Evolutionary conservation across 2,888 invertebrate genomes (phyloP), one percentile per base, ranked within the genome.

Genomic region (Fragum fragum): DNA sequence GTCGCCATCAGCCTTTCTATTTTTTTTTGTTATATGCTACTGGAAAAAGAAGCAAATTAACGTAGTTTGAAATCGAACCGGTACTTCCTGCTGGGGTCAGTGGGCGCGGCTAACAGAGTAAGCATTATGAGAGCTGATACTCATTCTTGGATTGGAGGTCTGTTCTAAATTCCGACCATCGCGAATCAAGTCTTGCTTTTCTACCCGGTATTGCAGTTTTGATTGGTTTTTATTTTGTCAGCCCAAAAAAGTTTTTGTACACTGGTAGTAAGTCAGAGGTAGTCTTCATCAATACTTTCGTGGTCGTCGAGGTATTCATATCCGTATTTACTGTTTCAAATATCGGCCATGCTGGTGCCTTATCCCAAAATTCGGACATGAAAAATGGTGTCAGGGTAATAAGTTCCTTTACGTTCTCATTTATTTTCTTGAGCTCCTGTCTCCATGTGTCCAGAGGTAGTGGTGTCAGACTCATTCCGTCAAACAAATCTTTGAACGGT

Each of bases 341-440:
- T n/a, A 89, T 76, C 2, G 90, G 90, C 90, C 89, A 89, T 53
- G 76, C 28, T 1, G 84, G 78, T 3, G 90, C 88, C 36, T 80
- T 81, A 61, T 90, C 90, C 89, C 89, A 90, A 57, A 89, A 90
- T 7, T 68, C 52, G 0, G 89, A 89, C 77, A 85, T 71, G 66
- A 90, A 88, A 68, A 90, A 90, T 0, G 90, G 90, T 0, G 86
- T 88, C 23, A 89, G 52, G 9, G 89, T 88, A 61, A 90, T 70
- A 11, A 90, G 85, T 16, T 85, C 87, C 23, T 84, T 87, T 47
- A 87, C 85, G 26, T 79, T 74, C 7, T 80, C 82, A 3, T 81
- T 61, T 6, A 81, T 75, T 23, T 59, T 36, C 36, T 80, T 76
- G 21, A 89, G 80, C 47, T 84, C 74, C 16, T 79, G 52, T 68